Evolutionary conservation across 2,797 vertebrate genomes (phyloP).

Genomic region (Etheostoma perlongum): DNA sequence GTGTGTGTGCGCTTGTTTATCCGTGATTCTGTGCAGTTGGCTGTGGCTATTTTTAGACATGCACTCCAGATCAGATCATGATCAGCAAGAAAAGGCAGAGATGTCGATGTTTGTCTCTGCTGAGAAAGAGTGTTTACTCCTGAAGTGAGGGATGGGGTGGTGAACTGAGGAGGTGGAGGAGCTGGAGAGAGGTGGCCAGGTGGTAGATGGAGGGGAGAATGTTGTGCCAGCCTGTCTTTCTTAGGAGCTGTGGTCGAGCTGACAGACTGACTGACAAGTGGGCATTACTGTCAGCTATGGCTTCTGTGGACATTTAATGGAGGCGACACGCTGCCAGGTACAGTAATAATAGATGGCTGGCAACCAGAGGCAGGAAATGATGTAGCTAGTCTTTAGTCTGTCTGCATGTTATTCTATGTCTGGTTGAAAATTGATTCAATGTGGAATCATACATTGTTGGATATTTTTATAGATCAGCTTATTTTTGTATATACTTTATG

Average conservation of each 20-base stretch:
- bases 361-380: conserved; percentile 41
- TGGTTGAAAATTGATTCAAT: conserved; percentile 29
- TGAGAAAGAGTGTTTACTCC: conserved; percentile 44
- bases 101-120: conserved; percentile 31
- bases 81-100: conserved; percentile 24
- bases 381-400: conserved; percentile 16
- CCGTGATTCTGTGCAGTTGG: conserved; percentile 17
- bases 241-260: conserved; percentile 46
- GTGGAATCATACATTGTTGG: conserved; percentile 15
- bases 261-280: conserved; percentile 45
- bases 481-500: not conserved
- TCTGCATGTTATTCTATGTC: conserved; percentile 47
- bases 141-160: conserved; percentile 31
- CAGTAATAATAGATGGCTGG: conserved; percentile 59
- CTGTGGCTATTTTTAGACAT: conserved; percentile 55
- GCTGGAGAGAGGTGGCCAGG: conserved; percentile 52
- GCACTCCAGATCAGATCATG: conserved; percentile 43
- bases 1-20: conserved; percentile 18
- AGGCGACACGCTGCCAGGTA: conserved; percentile 64
- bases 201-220: conserved; percentile 58
- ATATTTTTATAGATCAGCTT: conserved; percentile 20
- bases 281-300: conserved; percentile 53
- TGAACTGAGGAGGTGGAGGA: conserved; percentile 51
- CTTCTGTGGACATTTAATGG: conserved; percentile 68
- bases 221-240: conserved; percentile 47